Conservation (phyloP, 2,888 invertebrate genomes). For the Drosophila kuntzei region DNA sequence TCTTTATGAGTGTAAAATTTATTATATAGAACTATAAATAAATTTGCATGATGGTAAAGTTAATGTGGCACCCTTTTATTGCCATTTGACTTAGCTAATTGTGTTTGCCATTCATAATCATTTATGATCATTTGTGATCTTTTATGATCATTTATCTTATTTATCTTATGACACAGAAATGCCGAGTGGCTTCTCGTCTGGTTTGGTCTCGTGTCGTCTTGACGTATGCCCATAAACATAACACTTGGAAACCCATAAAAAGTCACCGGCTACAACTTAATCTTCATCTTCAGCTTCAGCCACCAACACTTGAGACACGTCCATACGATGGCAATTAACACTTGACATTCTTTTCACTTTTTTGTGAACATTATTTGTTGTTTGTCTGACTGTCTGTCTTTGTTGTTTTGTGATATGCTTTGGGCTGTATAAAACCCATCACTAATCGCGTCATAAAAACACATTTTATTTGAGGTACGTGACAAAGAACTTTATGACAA, state of each 20-base stretch:
- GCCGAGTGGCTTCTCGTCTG: conserved; percentile 13
- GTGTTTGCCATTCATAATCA: conserved; percentile 55
- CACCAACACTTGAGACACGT: conserved; percentile 47
- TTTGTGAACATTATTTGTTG: conserved; percentile 44
- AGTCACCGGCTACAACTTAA: conserved; percentile 68
- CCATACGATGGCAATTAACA: conserved; percentile 72
- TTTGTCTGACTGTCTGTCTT: conserved; percentile 16
- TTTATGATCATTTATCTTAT: conserved; percentile 56
- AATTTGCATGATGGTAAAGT: not conserved
- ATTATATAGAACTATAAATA: not conserved
- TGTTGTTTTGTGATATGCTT: conserved; percentile 67
- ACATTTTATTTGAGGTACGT: conserved; percentile 75
- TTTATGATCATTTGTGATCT: conserved; percentile 59
- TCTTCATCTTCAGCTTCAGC: conserved; percentile 62
- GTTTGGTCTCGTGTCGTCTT: not conserved
- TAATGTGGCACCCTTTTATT: conserved; percentile 7
- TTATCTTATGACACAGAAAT: conserved; percentile 56
- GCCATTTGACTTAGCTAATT: conserved; percentile 33
- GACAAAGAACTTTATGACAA: conserved; percentile 70
- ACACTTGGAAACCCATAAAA: conserved; percentile 57
- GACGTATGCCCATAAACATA: conserved; percentile 55
- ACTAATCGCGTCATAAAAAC: conserved; percentile 78
- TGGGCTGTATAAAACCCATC: conserved; percentile 62
- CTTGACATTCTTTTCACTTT: conserved; percentile 81
- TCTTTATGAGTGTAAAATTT: not conserved